Base-by-base conservation (phyloP, 2,113 vertebrate genomes). In the Aspiorhynchus laticeps region DNA sequence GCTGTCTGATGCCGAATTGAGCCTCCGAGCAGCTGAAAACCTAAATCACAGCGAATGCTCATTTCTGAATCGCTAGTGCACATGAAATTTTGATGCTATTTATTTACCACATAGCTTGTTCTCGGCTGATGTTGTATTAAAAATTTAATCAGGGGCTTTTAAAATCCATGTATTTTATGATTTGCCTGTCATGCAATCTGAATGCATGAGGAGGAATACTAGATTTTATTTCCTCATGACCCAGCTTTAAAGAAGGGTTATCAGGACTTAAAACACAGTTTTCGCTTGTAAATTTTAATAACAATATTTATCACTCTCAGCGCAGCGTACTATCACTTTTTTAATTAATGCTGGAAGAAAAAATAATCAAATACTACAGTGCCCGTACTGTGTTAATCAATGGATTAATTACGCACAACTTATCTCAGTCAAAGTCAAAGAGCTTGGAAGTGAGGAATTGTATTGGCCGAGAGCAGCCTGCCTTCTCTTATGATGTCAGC, bases 131-230 rank as follows among this genome's bases (percentile, higher is more conserved):
- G 80, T 78, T 80, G 38, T 41, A 51, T 85, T 86, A 85, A 86
- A 88, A 80, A 76, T 86, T 80, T 88, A 83, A 86, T 85, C 65
- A 85, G 46, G 36, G 79, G 51, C 63, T 88, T 75, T 81, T 87
- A 76, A 89, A 83, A 81, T 41, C 3, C 78, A 76, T 78, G 46
- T 63, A 38, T 79, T 65, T 71, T 38, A 46, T 80, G 65, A 46
- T 61, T 26, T 79, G 43, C 63, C 31, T 79, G 41, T 48, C 74
- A 48, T 65, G n/a, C 59, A 17, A 38, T 43, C 80, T 46, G 43
- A 48, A 33, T 51, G 26, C 26, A 33, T 71, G 61, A 12, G 0
- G 15, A 78, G 17, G 12, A 67, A 69, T 77, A 21, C n/a, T 85
- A 38, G 21, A 61, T 82, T 67, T 67, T 19, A 67, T 67, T 48